Percentiles rank a stretch among this genome's conserved stretches.
phyloP scores from a whole-genome alignment of 2,888 invertebrate species.

The Drosophila nr. medialis region DNA sequence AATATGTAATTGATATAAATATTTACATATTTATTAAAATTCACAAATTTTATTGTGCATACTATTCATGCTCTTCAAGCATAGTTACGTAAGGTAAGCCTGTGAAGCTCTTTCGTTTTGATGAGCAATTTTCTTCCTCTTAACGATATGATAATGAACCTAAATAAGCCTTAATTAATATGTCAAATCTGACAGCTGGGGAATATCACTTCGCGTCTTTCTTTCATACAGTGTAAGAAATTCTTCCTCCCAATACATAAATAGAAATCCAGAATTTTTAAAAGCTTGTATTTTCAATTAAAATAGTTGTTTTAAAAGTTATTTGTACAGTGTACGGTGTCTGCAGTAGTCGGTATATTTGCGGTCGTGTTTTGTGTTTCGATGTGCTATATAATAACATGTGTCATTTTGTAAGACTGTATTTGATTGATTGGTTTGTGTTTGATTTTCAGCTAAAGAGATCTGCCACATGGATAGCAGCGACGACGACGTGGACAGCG shows the following conservation, averaged over 20 bases:
- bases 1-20: neutral
- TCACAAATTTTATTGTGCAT: neutral
- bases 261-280: neutral
- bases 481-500: conserved; percentile 73
- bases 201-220: neutral
- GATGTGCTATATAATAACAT: neutral
- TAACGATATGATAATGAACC: neutral
- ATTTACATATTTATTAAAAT: too few relatives aligned
- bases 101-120: neutral
- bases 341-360: neutral
- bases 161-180: neutral
- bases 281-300: neutral
- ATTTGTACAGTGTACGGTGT: neutral
- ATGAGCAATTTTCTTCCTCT: neutral
- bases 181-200: neutral
- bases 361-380: neutral
- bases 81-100: neutral
- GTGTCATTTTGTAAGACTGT: neutral
- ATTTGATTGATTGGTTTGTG: neutral
- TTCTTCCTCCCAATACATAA: neutral
- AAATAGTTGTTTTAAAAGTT: neutral
- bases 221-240: neutral
- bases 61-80: neutral
- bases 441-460: conserved; percentile 10
- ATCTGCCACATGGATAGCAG: conserved; percentile 50